These are phyloP conservation scores for Drosophila borborema DNA, from an alignment of 2,888 invertebrate genomes.

Conservation along the genomic window DNA sequence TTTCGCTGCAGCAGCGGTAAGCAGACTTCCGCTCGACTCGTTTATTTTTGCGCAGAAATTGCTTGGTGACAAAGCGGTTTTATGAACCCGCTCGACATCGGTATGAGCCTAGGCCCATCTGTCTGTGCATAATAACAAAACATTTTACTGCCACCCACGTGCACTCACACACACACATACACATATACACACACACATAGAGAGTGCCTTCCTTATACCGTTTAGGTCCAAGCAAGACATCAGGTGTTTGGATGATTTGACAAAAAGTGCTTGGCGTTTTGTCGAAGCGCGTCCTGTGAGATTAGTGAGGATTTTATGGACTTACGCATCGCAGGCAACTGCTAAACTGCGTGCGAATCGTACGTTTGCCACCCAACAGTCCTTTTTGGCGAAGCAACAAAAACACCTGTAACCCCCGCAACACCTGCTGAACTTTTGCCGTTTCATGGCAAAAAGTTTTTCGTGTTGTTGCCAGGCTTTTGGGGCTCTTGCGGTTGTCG, in stretches of 20 bases:
- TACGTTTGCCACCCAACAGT: conserved; percentile 16
- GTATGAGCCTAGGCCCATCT: conserved; percentile 49
- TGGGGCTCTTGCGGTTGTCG: conserved; percentile 57
- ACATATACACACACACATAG: conserved; percentile 2
- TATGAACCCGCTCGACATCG: conserved; percentile 65
- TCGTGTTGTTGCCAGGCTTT: conserved; percentile 39
- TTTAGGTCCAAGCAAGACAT: conserved; percentile 70
- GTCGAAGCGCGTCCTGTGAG: conserved; percentile 68
- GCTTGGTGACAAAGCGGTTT: conserved; percentile 73
- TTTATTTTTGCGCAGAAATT: conserved; percentile 74
- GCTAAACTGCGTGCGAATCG: conserved; percentile 71
- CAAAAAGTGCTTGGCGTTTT: conserved; percentile 80
- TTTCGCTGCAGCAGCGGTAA: conserved; percentile 16
- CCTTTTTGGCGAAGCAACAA: not conserved
- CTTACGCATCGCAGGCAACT: conserved; percentile 62
- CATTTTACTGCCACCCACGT: conserved; percentile 35
- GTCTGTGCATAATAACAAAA: conserved; percentile 58
- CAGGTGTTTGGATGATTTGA: conserved; percentile 82
- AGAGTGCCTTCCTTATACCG: conserved; percentile 1
- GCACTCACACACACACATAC: conserved; percentile 17
- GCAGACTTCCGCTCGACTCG: conserved; percentile 24
- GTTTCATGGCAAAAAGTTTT: conserved; percentile 71
- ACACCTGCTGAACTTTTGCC: conserved; percentile 74
- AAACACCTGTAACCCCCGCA: conserved; percentile 8
- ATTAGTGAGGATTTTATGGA: conserved; percentile 80